A percentile compares a stretch with the other conserved stretches of the same genome.
These are phyloP conservation scores for Brachyhypopomus occidentalis DNA, from an alignment of 2,113 vertebrate genomes.

Conservation along the genomic window DNA sequence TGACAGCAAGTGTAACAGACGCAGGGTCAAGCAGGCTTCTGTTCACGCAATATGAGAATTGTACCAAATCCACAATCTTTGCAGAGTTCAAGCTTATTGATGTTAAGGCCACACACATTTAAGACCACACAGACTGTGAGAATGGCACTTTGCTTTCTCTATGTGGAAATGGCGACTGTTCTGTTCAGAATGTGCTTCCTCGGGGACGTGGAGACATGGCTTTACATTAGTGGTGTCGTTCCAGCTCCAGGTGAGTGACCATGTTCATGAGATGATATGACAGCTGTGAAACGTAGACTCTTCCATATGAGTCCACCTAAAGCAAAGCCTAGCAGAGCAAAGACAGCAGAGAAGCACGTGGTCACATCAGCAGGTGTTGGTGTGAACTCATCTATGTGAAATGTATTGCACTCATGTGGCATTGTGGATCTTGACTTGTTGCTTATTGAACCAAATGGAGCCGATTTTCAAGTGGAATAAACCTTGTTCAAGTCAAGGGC, in stretches of 20 bases:
- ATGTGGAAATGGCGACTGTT: not conserved
- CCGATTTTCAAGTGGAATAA: not conserved
- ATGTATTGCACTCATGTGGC: not conserved
- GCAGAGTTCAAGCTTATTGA: too few species aligned
- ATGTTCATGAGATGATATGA: slow-evolving; percentile 25
- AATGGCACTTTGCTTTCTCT: not conserved
- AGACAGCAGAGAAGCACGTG: not conserved
- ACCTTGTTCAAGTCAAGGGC: not conserved
- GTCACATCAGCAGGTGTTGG: not conserved
- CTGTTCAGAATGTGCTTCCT: not conserved
- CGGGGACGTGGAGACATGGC: not conserved
- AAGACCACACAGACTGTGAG: too few species aligned
- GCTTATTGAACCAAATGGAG: not conserved
- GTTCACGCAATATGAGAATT: too few species aligned
- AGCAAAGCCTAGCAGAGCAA: not conserved
- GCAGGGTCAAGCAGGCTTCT: too few species aligned
- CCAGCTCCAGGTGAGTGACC: slow-evolving; percentile 25
- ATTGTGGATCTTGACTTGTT: not conserved
- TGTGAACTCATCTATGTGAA: not conserved
- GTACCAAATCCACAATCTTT: too few species aligned
- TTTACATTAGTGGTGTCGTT: not conserved
- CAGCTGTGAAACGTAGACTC: slow-evolving; percentile 41
- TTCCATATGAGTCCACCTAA: slow-evolving; percentile 31
- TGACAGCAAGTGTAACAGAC: too few species aligned
- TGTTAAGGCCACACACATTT: too few species aligned